Evolutionary conservation across 2,888 invertebrate species (phyloP), one percentile per base, ranked within the genome.

Genomic region (Zhuqinia jingwanae): DNA sequence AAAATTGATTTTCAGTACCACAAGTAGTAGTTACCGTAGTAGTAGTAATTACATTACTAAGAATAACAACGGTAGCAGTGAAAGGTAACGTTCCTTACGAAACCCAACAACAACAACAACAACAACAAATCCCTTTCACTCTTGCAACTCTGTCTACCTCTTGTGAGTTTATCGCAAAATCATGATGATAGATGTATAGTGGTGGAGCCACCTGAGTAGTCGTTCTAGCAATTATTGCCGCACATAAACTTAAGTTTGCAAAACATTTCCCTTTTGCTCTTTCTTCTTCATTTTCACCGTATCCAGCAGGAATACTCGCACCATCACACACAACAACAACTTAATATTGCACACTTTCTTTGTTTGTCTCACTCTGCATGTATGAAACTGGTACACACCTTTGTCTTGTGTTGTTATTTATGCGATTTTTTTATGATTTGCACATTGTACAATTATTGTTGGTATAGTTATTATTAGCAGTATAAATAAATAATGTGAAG

Each of bases 321-420:
- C 36, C 36, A 53, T n/a, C n/a, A 1, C 53, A 53, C 15, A n/a
- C 13, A 63, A 27, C 60, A 63, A 36, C 17, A 63, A 17, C 13
- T n/a, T n/a, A 3, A n/a, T n/a, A 63, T 10, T 63, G 36, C 36
- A 65, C 63, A 65, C 42, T 78, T 78, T 63, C 78, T 78, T 78
- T 78, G 78, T 78, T 47, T 47, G 25, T 60, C 25, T 3, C 8
- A 30, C 63, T 22, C n/a, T 56, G 11, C 58, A 22, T 17, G 5
- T 1, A 1, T 47, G 10, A 11, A 47, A 47, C 11, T 47, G 5
- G n/a, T n/a, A n/a, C n/a, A n/a, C n/a, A n/a, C n/a, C n/a, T n/a
- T n/a, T n/a, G n/a, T n/a, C n/a, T n/a, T n/a, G n/a, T n/a, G n/a
- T n/a, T n/a, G n/a, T n/a, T n/a, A n/a, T n/a, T n/a, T n/a, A n/a